Percentiles rank a stretch among this genome's conserved stretches.
These are phyloP conservation scores for human DNA, from an alignment of 2,113 vertebrate genomes.

Conservation along the genomic window GRCh38 chr5:103925501-103926000, in stretches of 20 bases:
- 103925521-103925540: neutral
- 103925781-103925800: neutral
- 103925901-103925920: neutral
- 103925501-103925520: neutral
- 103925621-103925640: neutral
- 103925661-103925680: neutral
- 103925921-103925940: neutral
- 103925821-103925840: neutral
- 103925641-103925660: neutral
- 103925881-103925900: conserved; percentile 18
- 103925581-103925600: neutral
- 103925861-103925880: neutral
- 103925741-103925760: neutral
- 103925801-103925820: neutral
- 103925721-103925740: neutral
- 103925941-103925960: conserved; percentile 5
- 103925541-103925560: neutral
- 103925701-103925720: neutral
- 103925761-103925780: neutral
- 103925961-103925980: neutral
- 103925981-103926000: neutral
- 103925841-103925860: conserved; percentile 4
- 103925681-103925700: neutral
- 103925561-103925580: neutral
- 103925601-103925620: neutral